These are phyloP conservation scores for Epizoanthus fatuus DNA, from an alignment of 92 coral and sea anemone genomes.

Conservation along the genomic window DNA sequence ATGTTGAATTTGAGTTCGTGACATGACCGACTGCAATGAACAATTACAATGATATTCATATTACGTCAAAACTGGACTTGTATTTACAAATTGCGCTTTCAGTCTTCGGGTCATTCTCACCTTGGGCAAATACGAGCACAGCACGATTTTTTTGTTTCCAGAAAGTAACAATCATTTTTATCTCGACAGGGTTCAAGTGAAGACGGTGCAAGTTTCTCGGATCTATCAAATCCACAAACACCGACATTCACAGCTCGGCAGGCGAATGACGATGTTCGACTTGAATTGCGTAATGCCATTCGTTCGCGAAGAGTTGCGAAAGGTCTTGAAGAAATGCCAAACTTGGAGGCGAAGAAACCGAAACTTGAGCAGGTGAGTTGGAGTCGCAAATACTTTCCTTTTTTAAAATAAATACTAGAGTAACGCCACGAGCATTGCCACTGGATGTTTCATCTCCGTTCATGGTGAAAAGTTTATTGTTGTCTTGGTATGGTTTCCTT, in stretches of 20 bases:
- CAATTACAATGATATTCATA: neutral
- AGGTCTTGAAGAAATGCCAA: slow-evolving; percentile 96
- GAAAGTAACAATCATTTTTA: neutral
- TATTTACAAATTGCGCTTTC: neutral
- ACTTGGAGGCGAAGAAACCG: slow-evolving; percentile 82
- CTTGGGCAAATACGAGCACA: neutral
- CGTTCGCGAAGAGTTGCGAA: slow-evolving; percentile 88
- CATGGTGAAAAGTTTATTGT: too few relatives aligned
- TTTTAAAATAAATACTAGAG: neutral
- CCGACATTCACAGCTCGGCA: slow-evolving; percentile 62
- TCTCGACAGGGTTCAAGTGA: slow-evolving; percentile 83
- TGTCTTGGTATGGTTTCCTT: too few relatives aligned
- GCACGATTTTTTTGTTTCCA: slow-evolving; percentile 18
- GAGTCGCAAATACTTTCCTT: too few relatives aligned
- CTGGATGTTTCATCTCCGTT: neutral
- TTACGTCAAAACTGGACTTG: neutral
- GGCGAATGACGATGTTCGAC: slow-evolving; percentile 88
- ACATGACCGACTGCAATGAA: slow-evolving; percentile 6
- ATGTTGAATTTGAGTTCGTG: neutral
- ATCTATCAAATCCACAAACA: slow-evolving; percentile 66
- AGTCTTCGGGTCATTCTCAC: neutral
- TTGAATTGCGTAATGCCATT: slow-evolving; percentile 91
- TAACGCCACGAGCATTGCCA: neutral
- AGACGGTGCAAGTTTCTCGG: slow-evolving; percentile 77
- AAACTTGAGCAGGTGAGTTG: slow-evolving; percentile 81